These are phyloP conservation scores for Eutolmus rufibarbis DNA, from an alignment of 2,888 invertebrate species.

Conservation along the genomic window DNA sequence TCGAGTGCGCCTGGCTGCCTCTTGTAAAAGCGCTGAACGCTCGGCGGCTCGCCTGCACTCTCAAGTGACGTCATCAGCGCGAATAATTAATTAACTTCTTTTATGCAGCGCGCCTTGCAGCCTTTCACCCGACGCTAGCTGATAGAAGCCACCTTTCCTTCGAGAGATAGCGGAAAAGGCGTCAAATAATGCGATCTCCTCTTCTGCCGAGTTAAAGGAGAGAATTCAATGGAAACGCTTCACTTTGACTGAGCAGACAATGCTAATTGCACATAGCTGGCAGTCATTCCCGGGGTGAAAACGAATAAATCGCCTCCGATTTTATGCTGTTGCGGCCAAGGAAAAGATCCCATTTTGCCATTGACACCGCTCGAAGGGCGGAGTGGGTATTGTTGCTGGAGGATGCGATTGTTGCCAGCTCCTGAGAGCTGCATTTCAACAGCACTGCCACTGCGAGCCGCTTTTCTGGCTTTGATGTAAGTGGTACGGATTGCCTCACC, in stretches of 20 bases:
- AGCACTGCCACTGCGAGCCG: neutral
- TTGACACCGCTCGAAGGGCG: neutral
- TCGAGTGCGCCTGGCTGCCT: neutral
- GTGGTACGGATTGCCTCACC: neutral
- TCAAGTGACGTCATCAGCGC: neutral
- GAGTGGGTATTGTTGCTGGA: neutral
- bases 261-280: slow-evolving; percentile 16
- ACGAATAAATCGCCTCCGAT: slow-evolving; percentile 1
- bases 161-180: slow-evolving; percentile 5
- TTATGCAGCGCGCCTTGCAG: neutral
- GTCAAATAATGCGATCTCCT: slow-evolving; percentile 11
- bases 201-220: neutral
- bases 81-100: slow-evolving; percentile 13
- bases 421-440: neutral
- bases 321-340: neutral
- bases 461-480: neutral
- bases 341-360: neutral
- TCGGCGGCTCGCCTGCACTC: neutral
- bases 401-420: slow-evolving; percentile 12
- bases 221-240: slow-evolving; percentile 8
- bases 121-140: neutral
- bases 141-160: neutral
- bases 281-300: neutral
- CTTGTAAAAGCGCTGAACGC: neutral
- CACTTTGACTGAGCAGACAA: neutral